A percentile compares a stretch with the other conserved stretches of the same genome.
Conservation (phyloP, 2,888 invertebrate genomes). For the Idaea straminata region DNA sequence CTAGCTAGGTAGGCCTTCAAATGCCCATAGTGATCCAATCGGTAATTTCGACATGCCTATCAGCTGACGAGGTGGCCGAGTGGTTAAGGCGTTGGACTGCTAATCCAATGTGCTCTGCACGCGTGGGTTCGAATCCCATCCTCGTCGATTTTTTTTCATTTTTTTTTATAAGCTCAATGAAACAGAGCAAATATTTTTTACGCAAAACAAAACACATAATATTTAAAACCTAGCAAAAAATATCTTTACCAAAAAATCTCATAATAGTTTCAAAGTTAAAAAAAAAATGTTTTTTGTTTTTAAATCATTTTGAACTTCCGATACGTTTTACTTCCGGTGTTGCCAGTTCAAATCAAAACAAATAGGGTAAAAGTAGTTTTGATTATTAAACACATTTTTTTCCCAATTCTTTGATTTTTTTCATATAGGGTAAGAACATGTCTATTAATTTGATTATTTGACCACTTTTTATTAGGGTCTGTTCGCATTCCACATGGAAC, state of each 20-base stretch:
- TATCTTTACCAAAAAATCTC: background rate
- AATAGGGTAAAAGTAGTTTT: too few species aligned
- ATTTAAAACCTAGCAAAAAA: background rate
- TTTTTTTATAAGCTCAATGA: background rate
- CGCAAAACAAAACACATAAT: background rate
- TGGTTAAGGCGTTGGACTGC: slow-evolving; percentile 93
- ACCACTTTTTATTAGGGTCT: slow-evolving; percentile 52
- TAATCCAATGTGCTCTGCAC: slow-evolving; percentile 93
- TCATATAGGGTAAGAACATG: too few species aligned
- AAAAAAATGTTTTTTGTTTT: too few species aligned
- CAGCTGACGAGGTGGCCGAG: slow-evolving; percentile 88
- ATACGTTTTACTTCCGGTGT: background rate
- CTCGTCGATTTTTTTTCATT: slow-evolving; percentile 75
- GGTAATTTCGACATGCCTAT: background rate
- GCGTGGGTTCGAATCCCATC: slow-evolving; percentile 92
- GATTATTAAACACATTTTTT: too few species aligned
- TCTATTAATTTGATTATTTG: background rate
- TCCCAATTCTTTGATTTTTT: too few species aligned
- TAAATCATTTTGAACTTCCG: too few species aligned
- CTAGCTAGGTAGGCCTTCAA: too few species aligned
- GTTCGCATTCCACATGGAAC: slow-evolving; percentile 80
- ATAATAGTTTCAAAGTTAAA: too few species aligned
- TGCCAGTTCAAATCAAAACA: background rate
- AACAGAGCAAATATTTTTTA: background rate
- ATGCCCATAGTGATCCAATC: background rate